Percentiles rank a stretch among this genome's conserved stretches.
phyloP scores from a whole-genome alignment of 2,113 vertebrate genomes.

The Muntiacus reevesi region DNA sequence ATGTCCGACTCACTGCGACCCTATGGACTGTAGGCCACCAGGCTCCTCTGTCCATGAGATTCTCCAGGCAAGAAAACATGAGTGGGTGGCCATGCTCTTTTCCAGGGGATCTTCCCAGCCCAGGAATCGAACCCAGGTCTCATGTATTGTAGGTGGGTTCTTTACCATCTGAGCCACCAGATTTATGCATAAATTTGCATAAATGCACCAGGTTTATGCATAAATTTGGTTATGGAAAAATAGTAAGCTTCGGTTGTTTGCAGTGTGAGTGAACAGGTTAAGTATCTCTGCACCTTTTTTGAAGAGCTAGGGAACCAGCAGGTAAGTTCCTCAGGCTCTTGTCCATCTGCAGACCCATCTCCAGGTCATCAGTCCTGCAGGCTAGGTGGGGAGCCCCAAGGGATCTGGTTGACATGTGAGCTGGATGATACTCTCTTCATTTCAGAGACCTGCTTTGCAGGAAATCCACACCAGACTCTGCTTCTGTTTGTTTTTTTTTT shows the following conservation, averaged over 20 bases:
- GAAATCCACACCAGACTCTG: background rate
- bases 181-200: background rate
- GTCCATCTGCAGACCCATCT: background rate
- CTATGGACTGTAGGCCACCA: background rate
- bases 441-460: background rate
- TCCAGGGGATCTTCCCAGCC: background rate
- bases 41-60: background rate
- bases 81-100: background rate
- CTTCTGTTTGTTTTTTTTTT: background rate
- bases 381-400: background rate
- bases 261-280: background rate
- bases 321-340: background rate
- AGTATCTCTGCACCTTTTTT: background rate
- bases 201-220: background rate
- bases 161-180: background rate
- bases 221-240: background rate
- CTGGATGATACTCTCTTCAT: background rate
- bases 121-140: background rate
- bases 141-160: background rate
- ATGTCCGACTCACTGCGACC: accelerated
- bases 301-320: background rate
- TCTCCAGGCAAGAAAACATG: background rate
- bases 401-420: no score
- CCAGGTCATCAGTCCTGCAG: background rate
- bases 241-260: background rate